Conservation (phyloP, 1,140 invertebrate species). For the Thaumatotibia leucotreta region DNA sequence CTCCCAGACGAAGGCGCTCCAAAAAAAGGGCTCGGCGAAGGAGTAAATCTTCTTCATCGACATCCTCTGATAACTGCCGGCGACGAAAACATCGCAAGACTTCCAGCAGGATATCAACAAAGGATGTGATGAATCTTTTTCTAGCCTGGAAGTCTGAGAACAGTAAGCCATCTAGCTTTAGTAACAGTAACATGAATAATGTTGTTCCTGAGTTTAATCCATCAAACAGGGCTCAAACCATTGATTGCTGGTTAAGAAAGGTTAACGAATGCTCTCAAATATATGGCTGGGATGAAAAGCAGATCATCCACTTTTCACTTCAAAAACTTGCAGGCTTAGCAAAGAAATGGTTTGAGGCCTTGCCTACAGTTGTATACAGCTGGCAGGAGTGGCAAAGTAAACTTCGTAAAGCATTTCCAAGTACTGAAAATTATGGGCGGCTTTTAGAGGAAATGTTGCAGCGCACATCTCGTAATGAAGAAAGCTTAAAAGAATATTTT, state of each 20-base stretch:
- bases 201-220: conserved; percentile 9
- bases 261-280: conserved; percentile 11
- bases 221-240: not conserved
- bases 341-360: conserved; percentile 18
- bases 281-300: conserved; percentile 14
- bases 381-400: conserved; percentile 28
- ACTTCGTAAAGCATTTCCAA: conserved; percentile 20
- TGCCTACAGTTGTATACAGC: conserved; percentile 19
- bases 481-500: conserved; percentile 11
- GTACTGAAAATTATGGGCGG: conserved; percentile 12
- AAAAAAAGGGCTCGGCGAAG: not conserved
- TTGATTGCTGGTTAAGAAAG: conserved; percentile 7
- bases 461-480: not conserved
- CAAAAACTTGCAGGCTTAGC: conserved; percentile 12
- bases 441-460: conserved; percentile 11
- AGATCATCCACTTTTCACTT: conserved; percentile 13
- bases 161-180: not conserved
- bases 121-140: not conserved
- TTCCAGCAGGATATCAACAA: not conserved
- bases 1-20: not conserved
- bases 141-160: not conserved
- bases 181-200: conserved; percentile 5
- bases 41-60: not conserved
- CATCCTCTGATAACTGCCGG: no score
- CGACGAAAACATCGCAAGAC: not conserved